These are phyloP conservation scores for Drosophila kepulauana DNA, from an alignment of 1,140 invertebrate species.

Conservation along the genomic window DNA sequence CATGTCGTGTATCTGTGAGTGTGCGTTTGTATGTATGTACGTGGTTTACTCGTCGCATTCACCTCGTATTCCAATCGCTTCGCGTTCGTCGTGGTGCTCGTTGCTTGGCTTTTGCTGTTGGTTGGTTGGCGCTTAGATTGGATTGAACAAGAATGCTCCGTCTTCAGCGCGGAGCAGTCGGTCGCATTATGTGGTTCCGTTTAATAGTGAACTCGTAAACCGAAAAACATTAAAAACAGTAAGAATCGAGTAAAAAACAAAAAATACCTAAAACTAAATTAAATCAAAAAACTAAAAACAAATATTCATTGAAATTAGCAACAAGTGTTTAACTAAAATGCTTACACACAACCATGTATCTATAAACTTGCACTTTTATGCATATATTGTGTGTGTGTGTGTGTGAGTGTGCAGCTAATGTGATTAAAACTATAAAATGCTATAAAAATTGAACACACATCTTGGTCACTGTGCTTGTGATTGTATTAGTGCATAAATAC, in stretches of 20 bases:
- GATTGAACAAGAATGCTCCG: constrained; percentile 73
- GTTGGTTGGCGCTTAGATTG: constrained; percentile 61
- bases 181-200: constrained; percentile 48
- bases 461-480: constrained; percentile 36
- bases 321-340: constrained; percentile 38
- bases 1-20: constrained; percentile 1
- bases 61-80: constrained; percentile 65
- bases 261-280: too few species aligned
- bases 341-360: background rate
- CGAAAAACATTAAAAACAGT: constrained; percentile 24
- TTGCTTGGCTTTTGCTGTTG: constrained; percentile 49
- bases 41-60: constrained; percentile 57
- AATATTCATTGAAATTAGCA: constrained; percentile 33
- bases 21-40: constrained; percentile 15
- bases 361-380: background rate
- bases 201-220: constrained; percentile 29
- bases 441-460: constrained; percentile 39
- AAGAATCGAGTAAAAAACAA: constrained; percentile 29
- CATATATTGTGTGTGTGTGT: background rate
- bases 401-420: constrained; percentile 18
- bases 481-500: constrained; percentile 23
- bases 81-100: constrained; percentile 58
- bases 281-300: background rate
- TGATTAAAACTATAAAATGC: constrained; percentile 31
- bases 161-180: constrained; percentile 60